These are phyloP conservation scores for Stictonetta naevosa DNA, from an alignment of 2,113 vertebrate species.

Conservation along the genomic window DNA sequence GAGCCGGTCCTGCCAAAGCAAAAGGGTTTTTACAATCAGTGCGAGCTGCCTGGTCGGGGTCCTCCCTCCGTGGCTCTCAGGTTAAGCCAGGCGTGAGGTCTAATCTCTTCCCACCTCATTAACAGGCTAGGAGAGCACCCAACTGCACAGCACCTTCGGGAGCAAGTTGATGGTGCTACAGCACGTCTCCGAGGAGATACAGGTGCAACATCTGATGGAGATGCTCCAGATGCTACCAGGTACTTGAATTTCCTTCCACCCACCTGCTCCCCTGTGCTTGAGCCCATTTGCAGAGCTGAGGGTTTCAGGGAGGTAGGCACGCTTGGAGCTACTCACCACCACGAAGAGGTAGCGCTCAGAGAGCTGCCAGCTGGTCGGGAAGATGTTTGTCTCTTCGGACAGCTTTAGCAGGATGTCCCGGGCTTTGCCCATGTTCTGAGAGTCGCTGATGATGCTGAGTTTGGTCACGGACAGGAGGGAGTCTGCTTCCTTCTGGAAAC, in stretches of 20 bases:
- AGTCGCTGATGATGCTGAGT: slow-evolving; percentile 80
- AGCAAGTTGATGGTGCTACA: background rate
- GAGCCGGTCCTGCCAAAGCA: slow-evolving; percentile 83
- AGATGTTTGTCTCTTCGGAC: slow-evolving; percentile 87
- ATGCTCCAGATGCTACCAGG: background rate
- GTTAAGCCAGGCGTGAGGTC: background rate
- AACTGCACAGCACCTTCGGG: fast-evolving
- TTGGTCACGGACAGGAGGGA: slow-evolving; percentile 86
- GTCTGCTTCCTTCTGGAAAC: slow-evolving; percentile 91
- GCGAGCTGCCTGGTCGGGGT: fast-evolving
- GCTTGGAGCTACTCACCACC: slow-evolving; percentile 77
- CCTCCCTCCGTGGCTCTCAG: background rate
- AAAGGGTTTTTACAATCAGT: background rate
- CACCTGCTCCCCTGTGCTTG: fast-evolving
- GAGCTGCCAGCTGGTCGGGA: slow-evolving; percentile 81
- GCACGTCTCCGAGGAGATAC: background rate
- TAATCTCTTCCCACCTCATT: background rate
- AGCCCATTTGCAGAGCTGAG: background rate
- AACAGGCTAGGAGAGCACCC: background rate
- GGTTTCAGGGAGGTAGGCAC: fast-evolving
- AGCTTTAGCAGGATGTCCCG: slow-evolving; percentile 83
- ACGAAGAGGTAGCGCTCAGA: slow-evolving; percentile 86
- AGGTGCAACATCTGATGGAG: background rate
- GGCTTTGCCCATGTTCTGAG: slow-evolving; percentile 81
- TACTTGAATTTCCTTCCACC: background rate